A percentile compares a stretch with the other conserved stretches of the same genome.
phyloP scores from a whole-genome alignment of 2,113 vertebrate genomes.

The Bubalus kerabau region DNA sequence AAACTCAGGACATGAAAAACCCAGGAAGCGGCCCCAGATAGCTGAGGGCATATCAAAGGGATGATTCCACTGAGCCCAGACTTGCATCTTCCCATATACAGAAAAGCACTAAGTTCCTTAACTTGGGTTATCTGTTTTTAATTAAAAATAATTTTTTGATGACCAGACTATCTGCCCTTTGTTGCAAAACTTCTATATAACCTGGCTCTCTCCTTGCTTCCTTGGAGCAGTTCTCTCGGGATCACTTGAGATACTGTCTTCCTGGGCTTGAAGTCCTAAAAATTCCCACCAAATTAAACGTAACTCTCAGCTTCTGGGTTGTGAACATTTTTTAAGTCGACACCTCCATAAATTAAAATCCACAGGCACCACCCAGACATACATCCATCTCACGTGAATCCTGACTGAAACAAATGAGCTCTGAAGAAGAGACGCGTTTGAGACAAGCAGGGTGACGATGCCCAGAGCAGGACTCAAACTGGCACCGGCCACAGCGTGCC shows the following conservation, averaged over 20 bases:
- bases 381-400: background rate
- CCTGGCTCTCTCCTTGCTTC: background rate
- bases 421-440: background rate
- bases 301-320: background rate
- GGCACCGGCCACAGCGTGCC: fast-evolving
- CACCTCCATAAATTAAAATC: background rate
- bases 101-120: background rate
- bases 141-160: background rate
- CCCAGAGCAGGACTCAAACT: fast-evolving
- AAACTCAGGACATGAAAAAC: background rate
- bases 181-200: background rate
- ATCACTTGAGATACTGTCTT: background rate
- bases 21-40: background rate
- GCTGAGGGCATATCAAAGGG: background rate
- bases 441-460: background rate
- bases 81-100: background rate
- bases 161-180: background rate
- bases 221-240: background rate
- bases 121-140: background rate
- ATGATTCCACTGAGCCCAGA: background rate
- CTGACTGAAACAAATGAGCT: background rate
- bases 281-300: background rate
- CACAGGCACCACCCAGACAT: background rate
- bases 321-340: background rate
- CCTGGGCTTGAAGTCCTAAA: background rate